Evolutionary conservation across 2,797 vertebrate species (phyloP), one percentile per base, ranked within the genome.

Genomic region (Rhinogobio ventralis): DNA sequence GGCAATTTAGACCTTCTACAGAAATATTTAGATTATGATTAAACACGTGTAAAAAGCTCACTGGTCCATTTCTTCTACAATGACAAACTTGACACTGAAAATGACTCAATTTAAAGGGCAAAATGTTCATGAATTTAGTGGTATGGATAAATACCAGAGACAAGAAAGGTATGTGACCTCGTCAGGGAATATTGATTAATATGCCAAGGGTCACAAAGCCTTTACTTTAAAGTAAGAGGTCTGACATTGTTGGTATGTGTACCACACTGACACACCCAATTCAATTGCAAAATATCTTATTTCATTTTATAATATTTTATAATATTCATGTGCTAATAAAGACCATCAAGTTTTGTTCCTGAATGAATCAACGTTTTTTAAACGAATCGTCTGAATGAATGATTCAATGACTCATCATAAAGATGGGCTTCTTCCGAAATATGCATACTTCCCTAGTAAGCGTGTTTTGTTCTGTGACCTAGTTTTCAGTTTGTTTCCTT

Each of bases 11-110:
- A 82, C 39, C 36, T 76, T 77, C 82, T 82, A 74, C 20, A 71
- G 68, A 78, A 85, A 86, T 84, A 72, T 88, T 88, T 89, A 82
- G 49, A 84, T 82, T 81, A 71, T 68, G 77, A 90, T 88, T 85
- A 88, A 86, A 82, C 69, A 45, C 81, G 33, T 77, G 66, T 66
- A 36, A 42, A 75, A 88, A 88, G 20, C 76, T 66, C 30, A 25
- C 62, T 85, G 76, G 51, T 84, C 49, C 79, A 86, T 87, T 88
- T 76, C 72, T 80, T 67, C 33, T 75, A 69, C 73, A 83, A 84
- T 79, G 76, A 81, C 46, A 83, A 55, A 81, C 19, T 78, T 87
- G 64, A n/a, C 11, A 25, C 69, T 84, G 57, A 49, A 81, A 87
- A 87, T 69, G 60, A 17, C 86, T 81, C 36, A 79, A 55, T 83